Base-by-base conservation (phyloP, 2,797 vertebrate species). In the Falco berigora region DNA sequence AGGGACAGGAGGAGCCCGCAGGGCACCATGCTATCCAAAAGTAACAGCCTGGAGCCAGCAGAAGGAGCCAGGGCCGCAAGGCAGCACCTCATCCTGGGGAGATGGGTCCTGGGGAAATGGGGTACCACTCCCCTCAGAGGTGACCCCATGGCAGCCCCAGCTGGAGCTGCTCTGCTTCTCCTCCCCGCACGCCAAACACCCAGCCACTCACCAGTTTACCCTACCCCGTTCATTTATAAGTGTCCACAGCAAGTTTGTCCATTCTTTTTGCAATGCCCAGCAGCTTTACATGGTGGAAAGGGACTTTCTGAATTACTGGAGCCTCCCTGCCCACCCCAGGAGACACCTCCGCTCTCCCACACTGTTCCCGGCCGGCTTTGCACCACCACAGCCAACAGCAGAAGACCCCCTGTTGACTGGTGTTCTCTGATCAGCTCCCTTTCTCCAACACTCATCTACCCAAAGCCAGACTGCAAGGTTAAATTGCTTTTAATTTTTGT, bases 401-500 rank as follows among this genome's bases (percentile, higher is more conserved):
- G 92, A 53, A 74, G 46, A 55, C 6, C 7, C 53, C 36, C 67
- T 4, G 0, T 10, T 58, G 68, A 44, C 27, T 49, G n/a, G 22
- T 53, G 73, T 68, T 76, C 84, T 47, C 14, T 19, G 47, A 44
- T 55, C 56, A 4, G 2, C 74, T 85, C 38, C 87, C 56, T 63
- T 82, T 59, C 80, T 92, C 30, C 0, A 90, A n/a, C 16, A 0
- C 47, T 32, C 27, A 11, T 83, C 84, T 80, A 24, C 75, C 81
- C 58, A 3, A 44, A 87, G 79, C 86, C 92, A 94, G 86, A 78
- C 92, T 88, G 82, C 88, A 85, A 95, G 89, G 95, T 95, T 95
- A 96, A 97, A 96, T 94, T 91, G 83, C 96, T 96, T 97, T 95
- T 97, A 97, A 97, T 97, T 97, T 97, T 91, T 95, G 93, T 96